phyloP scores from a whole-genome alignment of 2,797 vertebrate species.

The Sebastolobus altivelis region DNA sequence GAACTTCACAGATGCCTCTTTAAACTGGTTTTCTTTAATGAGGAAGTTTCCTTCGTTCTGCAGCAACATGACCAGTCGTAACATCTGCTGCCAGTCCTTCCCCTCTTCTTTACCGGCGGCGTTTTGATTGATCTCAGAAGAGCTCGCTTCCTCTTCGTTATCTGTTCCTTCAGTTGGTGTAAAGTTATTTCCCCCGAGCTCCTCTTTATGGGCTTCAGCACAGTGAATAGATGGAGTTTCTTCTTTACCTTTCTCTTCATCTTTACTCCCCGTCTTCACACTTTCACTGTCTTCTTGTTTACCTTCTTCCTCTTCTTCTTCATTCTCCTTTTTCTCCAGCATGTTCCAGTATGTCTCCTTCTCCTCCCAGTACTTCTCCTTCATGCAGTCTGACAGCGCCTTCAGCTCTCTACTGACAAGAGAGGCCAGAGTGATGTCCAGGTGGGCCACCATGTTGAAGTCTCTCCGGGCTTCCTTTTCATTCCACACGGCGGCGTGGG shows the following conservation, averaged over 20 bases:
- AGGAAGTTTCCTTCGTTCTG: slow-evolving; percentile 85
- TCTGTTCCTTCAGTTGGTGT: slow-evolving; percentile 16
- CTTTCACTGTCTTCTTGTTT: slow-evolving; percentile 14
- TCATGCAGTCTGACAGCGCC: slow-evolving; percentile 85
- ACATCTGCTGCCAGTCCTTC: slow-evolving; percentile 87
- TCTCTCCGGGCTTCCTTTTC: slow-evolving; percentile 91
- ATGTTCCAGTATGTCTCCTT: slow-evolving; percentile 88
- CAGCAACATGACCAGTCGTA: slow-evolving; percentile 83
- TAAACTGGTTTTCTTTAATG: slow-evolving; percentile 75
- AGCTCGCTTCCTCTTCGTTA: slow-evolving; percentile 17
- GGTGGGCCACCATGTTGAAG: slow-evolving; percentile 89
- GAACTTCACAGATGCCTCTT: slow-evolving; percentile 82
- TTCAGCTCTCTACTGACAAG: slow-evolving; percentile 88
- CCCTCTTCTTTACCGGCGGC: slow-evolving; percentile 44
- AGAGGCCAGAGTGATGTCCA: slow-evolving; percentile 89
- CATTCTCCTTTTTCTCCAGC: slow-evolving; percentile 68
- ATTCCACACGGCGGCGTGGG: slow-evolving; percentile 95
- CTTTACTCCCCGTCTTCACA: background rate
- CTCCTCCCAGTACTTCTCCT: slow-evolving; percentile 89
- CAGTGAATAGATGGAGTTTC: background rate
- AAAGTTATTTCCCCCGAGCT: slow-evolving; percentile 20
- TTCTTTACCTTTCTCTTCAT: slow-evolving; percentile 10
- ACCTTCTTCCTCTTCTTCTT: slow-evolving; percentile 13
- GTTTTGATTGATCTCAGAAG: slow-evolving; percentile 19
- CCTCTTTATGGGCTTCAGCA: slow-evolving; percentile 22